A percentile compares a stretch with the other conserved stretches of the same genome.
These are phyloP conservation scores for Morelia viridis DNA, from an alignment of 2,797 vertebrate genomes.

Conservation along the genomic window DNA sequence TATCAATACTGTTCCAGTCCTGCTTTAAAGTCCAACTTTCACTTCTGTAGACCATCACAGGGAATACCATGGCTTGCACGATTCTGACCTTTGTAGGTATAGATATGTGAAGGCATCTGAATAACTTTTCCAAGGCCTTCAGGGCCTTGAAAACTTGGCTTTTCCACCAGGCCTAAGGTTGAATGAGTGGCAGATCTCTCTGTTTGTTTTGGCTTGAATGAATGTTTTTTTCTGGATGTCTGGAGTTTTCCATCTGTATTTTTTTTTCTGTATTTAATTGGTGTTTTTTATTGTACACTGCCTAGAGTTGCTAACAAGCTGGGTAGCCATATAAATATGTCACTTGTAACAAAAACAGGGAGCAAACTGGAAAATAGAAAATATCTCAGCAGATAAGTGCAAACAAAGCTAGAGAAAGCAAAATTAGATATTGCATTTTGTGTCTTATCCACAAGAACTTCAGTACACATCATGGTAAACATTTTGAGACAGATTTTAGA, in stretches of 20 bases:
- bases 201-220: background rate
- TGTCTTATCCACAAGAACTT: background rate
- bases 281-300: background rate
- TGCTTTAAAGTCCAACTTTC: background rate
- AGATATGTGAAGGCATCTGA: background rate
- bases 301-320: too few species aligned
- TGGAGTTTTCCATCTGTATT: background rate
- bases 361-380: constrained; percentile 5
- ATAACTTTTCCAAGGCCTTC: background rate
- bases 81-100: background rate
- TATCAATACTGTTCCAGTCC: background rate
- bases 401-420: background rate
- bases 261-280: background rate
- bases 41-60: background rate
- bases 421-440: background rate
- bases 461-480: constrained; percentile 1
- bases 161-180: background rate
- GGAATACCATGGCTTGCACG: background rate
- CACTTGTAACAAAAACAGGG: background rate
- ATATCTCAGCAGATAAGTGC: background rate
- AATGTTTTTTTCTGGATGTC: background rate
- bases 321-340: too few species aligned
- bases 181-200: background rate
- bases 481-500: background rate
- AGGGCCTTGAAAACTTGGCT: background rate